These are phyloP conservation scores for Dichetophora obliterata DNA, from an alignment of 2,888 invertebrate genomes.

Conservation along the genomic window DNA sequence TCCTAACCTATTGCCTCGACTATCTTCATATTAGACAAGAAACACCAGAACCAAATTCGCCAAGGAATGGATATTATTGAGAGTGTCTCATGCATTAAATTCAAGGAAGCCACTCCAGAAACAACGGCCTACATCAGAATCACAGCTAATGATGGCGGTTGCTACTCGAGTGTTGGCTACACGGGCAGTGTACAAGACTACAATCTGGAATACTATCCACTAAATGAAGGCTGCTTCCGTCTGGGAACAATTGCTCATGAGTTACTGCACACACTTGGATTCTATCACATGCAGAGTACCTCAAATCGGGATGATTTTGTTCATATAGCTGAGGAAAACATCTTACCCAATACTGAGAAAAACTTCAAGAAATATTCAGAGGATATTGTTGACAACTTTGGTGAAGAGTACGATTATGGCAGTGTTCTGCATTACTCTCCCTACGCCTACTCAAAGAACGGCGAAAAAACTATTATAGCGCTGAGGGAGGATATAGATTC, in stretches of 20 bases:
- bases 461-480: conserved; percentile 77
- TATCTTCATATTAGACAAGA: conserved; percentile 57
- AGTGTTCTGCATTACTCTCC: conserved; percentile 86
- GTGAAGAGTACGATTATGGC: conserved; percentile 80
- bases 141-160: conserved; percentile 72
- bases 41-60: conserved; percentile 75
- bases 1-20: not conserved
- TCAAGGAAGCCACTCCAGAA: conserved; percentile 73
- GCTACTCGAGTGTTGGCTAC: conserved; percentile 83
- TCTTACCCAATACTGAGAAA: conserved; percentile 72
- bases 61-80: conserved; percentile 81
- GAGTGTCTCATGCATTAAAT: conserved; percentile 79
- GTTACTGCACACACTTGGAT: conserved; percentile 82
- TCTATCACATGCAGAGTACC: conserved; percentile 85
- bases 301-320: conserved; percentile 80
- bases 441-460: conserved; percentile 79
- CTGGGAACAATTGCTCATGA: conserved; percentile 79
- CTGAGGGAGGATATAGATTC: conserved; percentile 50
- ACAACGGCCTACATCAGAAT: conserved; percentile 58
- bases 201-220: conserved; percentile 57
- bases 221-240: conserved; percentile 64
- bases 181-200: conserved; percentile 68
- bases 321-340: conserved; percentile 70
- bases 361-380: conserved; percentile 79
- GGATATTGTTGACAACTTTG: conserved; percentile 74